These are phyloP conservation scores for Eupithecia subumbrata DNA, from an alignment of 2,888 invertebrate genomes.

Conservation along the genomic window DNA sequence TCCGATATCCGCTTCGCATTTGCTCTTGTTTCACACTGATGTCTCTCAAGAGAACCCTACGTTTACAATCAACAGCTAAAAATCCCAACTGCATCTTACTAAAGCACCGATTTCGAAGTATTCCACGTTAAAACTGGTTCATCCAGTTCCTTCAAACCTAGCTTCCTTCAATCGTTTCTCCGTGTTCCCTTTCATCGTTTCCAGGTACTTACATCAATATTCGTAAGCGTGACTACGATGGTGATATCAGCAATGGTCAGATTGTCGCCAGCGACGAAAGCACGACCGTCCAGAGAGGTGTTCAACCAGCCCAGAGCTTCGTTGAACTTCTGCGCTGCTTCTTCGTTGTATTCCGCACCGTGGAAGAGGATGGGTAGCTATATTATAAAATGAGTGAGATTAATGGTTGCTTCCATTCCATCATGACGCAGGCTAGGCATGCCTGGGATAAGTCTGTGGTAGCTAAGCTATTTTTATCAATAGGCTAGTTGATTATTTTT, in stretches of 20 bases:
- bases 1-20: neutral
- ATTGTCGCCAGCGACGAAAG: conserved; percentile 87
- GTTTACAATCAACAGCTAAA: neutral
- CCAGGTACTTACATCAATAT: conserved; percentile 79
- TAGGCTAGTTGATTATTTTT: too few relatives aligned
- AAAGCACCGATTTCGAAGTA: neutral
- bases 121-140: neutral
- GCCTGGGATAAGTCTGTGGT: neutral
- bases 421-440: neutral
- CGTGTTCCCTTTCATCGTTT: neutral
- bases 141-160: too few relatives aligned
- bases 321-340: conserved; percentile 79
- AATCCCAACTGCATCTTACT: neutral
- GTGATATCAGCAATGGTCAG: conserved; percentile 89
- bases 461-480: neutral
- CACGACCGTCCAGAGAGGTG: conserved; percentile 81
- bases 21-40: neutral
- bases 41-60: neutral
- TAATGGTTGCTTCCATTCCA: neutral
- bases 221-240: conserved; percentile 84
- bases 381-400: neutral
- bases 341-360: conserved; percentile 71
- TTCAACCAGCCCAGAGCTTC: conserved; percentile 85
- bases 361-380: conserved; percentile 80
- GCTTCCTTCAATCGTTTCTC: neutral